A percentile compares a stretch with the other conserved stretches of the same genome.
Conservation (phyloP, 2,113 vertebrate genomes). For the Dipodomys merriami region DNA sequence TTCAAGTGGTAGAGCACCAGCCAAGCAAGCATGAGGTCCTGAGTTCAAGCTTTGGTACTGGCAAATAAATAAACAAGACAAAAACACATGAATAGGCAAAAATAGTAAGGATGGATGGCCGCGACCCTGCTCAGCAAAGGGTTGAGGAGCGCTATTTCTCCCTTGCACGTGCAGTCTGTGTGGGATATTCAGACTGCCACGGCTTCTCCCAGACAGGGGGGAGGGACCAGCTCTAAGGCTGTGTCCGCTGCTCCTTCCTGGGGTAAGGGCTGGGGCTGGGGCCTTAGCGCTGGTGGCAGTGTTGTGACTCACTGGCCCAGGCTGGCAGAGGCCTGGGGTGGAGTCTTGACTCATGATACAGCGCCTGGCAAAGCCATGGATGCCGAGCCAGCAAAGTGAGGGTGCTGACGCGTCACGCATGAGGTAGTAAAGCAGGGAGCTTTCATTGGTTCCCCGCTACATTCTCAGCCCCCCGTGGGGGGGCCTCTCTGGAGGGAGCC, state of each 20-base stretch:
- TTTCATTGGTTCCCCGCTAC: fast-evolving
- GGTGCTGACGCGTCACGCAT: fast-evolving
- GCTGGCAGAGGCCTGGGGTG: fast-evolving
- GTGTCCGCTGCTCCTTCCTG: fast-evolving
- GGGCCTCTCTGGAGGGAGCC: background rate
- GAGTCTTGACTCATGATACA: background rate
- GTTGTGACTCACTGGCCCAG: background rate
- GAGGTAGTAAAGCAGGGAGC: background rate
- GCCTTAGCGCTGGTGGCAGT: background rate
- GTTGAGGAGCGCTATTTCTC: background rate
- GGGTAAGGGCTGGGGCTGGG: background rate
- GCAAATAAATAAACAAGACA: too few species aligned
- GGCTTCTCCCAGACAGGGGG: fast-evolving
- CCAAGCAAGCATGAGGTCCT: too few species aligned
- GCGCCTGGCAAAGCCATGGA: background rate
- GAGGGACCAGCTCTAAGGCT: background rate
- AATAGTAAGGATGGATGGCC: slow-evolving; percentile 7
- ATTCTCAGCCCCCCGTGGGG: background rate
- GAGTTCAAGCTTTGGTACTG: too few species aligned
- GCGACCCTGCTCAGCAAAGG: background rate
- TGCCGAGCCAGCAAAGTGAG: background rate
- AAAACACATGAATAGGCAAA: background rate
- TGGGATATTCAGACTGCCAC: fast-evolving
- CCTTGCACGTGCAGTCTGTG: background rate
- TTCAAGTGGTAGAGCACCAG: too few species aligned